These are phyloP conservation scores for Pantherophis alleghaniensis DNA, from an alignment of 2,797 vertebrate species.

Conservation along the genomic window DNA sequence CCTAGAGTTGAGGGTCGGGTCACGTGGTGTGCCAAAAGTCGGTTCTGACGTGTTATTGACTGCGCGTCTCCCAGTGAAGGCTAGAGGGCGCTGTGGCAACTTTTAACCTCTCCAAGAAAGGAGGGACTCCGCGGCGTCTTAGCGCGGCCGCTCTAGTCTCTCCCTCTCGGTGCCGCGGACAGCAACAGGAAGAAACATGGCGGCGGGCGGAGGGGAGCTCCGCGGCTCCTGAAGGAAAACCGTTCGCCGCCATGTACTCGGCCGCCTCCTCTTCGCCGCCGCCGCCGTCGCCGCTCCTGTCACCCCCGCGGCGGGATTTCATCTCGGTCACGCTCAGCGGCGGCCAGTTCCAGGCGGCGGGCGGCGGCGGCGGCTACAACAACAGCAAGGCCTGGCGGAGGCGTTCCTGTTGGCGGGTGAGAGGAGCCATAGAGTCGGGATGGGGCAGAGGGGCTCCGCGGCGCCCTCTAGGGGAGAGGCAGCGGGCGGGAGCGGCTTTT, in stretches of 20 bases:
- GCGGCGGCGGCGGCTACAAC: slow-evolving; percentile 69
- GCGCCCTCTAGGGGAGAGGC: background rate
- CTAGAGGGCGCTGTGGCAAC: background rate
- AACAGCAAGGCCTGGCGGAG: slow-evolving; percentile 85
- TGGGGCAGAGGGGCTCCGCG: background rate
- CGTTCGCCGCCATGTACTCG: background rate
- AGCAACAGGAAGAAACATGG: slow-evolving; percentile 40
- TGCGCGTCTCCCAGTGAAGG: background rate
- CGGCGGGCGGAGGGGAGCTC: background rate
- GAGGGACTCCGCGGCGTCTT: rapidly evolving
- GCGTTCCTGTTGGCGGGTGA: slow-evolving; percentile 89
- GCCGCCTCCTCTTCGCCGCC: slow-evolving; percentile 69
- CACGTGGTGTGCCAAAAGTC: background rate
- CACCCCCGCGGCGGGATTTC: slow-evolving; percentile 80
- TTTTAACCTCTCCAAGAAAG: background rate
- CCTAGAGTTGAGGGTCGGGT: background rate
- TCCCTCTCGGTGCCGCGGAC: background rate
- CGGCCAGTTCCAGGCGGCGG: slow-evolving; percentile 49
- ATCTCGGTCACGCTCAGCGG: slow-evolving; percentile 81
- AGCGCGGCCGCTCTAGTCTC: background rate
- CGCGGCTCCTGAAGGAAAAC: background rate
- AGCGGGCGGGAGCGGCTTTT: rapidly evolving
- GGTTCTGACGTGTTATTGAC: background rate
- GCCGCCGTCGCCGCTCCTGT: slow-evolving; percentile 70
- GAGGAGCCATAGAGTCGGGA: slow-evolving; percentile 21